phyloP scores from a whole-genome alignment of 2,888 invertebrate species.

The Poecilus cupreus region DNA sequence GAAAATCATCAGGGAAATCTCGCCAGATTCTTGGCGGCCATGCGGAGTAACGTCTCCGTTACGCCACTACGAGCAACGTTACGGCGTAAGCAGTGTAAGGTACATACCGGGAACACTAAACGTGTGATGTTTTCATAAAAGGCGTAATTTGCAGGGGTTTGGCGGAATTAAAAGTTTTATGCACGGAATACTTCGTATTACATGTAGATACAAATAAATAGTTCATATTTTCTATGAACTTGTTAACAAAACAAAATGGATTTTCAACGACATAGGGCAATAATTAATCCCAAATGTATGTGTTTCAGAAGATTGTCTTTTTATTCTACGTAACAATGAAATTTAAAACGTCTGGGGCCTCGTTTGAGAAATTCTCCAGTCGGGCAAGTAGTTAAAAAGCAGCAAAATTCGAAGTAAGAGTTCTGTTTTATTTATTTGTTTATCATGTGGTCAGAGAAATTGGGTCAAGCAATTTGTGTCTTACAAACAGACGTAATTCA shows the following conservation, averaged over 20 bases:
- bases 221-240: no score
- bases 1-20: slow-evolving; percentile 29
- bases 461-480: background rate
- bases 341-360: no score
- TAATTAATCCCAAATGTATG: no score
- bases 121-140: background rate
- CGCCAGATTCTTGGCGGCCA: slow-evolving; percentile 19
- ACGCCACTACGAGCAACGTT: background rate
- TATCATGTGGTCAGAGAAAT: background rate
- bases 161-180: background rate
- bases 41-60: background rate
- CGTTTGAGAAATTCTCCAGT: background rate
- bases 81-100: background rate
- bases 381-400: background rate
- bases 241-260: no score
- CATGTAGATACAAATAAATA: no score
- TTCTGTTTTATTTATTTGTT: slow-evolving; percentile 5
- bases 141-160: background rate
- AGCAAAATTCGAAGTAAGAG: background rate
- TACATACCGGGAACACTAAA: background rate
- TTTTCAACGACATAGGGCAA: no score
- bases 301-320: no score
- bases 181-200: no score
- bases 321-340: no score
- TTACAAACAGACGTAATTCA: background rate